A percentile compares a stretch with the other conserved stretches of the same genome.
phyloP scores from a whole-genome alignment of 2,797 vertebrate genomes.

The Melanotaenia boesemani region DNA sequence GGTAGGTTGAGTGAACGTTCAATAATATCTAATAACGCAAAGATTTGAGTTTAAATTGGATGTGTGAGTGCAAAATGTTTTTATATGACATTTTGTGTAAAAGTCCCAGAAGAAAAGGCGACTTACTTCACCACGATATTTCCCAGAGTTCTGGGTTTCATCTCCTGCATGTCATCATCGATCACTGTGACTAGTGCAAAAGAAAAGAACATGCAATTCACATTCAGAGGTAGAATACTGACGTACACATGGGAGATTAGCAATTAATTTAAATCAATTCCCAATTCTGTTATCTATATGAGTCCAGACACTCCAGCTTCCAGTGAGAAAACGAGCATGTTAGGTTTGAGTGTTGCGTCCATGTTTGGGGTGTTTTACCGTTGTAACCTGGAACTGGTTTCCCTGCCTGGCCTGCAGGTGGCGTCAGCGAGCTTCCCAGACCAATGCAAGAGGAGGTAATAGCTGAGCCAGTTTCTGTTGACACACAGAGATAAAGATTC shows the following conservation, averaged over 20 bases:
- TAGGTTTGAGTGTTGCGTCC: too few species aligned
- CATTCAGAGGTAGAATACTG: slow-evolving; percentile 13
- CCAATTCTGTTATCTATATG: too few species aligned
- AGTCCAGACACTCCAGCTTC: too few species aligned
- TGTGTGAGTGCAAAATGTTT: background rate
- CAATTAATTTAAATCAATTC: too few species aligned
- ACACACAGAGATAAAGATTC: slow-evolving; percentile 13
- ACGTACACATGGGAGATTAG: too few species aligned
- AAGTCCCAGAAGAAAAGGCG: slow-evolving; percentile 3
- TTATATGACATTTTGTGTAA: background rate
- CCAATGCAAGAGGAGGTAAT: slow-evolving; percentile 93
- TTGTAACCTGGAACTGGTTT: slow-evolving; percentile 95
- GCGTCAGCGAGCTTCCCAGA: slow-evolving; percentile 88
- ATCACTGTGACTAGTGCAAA: slow-evolving; percentile 88
- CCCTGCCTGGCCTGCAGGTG: slow-evolving; percentile 94
- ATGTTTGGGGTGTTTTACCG: slow-evolving; percentile 73
- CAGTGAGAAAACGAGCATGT: too few species aligned
- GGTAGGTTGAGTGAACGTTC: background rate
- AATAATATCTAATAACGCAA: slow-evolving; percentile 3
- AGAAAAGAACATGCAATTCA: slow-evolving; percentile 10
- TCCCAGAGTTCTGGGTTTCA: slow-evolving; percentile 89
- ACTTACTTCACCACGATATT: slow-evolving; percentile 97
- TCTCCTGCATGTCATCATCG: slow-evolving; percentile 86
- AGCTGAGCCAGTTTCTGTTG: slow-evolving; percentile 93
- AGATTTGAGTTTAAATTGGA: background rate